Base-by-base conservation (phyloP, 2,888 invertebrate genomes). In the Pemphredon lugubris region DNA sequence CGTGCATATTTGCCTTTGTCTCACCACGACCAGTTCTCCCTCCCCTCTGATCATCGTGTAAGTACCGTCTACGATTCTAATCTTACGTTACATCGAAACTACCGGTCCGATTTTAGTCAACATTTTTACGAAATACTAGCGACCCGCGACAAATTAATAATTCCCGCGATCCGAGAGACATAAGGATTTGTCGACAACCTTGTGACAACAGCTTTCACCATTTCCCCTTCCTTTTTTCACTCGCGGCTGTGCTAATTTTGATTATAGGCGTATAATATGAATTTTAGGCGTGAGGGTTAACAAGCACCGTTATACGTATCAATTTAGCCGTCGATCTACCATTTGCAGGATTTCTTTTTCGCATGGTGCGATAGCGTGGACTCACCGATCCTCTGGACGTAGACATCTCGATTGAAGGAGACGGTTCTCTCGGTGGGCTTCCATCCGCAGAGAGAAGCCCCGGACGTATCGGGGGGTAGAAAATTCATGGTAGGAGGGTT, bases 371-470 rank as follows among this genome's bases (percentile, higher is more conserved):
- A 82, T 82, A 83, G 84, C 84, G 85, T 84, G 83, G 85, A 91
- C 94, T 93, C 93, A 95, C 96, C 95, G 92, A 96, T 96, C 92
- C 96, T 92, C 91, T 96, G 96, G 89, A 96, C 95, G 92, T 96
- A 96, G 87, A 96, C 96, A 93, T 96, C 96, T 91, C 95, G 93
- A 93, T 96, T 96, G 92, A 96, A 96, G 90, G 96, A 96, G 86
- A 96, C 96, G 86, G 93, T 92, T 81, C 92, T 95, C 90, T 93
- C 94, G 90, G 90, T 90, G 80, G 86, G 87, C 85, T 87, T 91
- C 89, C 90, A 91, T 90, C 77, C 87, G 88, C 83, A 90, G 61
- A 75, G 75, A 64, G 83, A 81, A 73, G 82, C 79, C 72, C 74
- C 83, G 72, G 83, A 55, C 23, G 75, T 71, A 50, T 81, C 80